Evolutionary conservation across 2,113 vertebrate genomes (phyloP).

Genomic region (Rhegmatorhina hoffmannsi): DNA sequence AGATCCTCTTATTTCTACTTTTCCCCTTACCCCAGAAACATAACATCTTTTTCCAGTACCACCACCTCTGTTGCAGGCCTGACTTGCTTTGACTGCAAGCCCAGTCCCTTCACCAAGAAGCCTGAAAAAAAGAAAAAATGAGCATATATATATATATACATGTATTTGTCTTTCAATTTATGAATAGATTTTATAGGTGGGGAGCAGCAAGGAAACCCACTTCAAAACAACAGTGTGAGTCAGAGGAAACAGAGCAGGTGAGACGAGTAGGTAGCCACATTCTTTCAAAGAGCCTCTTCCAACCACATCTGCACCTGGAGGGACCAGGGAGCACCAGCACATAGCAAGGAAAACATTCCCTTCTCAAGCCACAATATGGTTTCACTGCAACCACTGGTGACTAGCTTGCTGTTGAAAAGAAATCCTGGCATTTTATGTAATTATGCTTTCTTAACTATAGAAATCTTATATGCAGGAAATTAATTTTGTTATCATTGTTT

Average conservation of each 20-base stretch:
- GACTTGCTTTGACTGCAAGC: neutral
- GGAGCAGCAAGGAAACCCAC: neutral
- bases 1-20: conserved; percentile 15
- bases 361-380: neutral
- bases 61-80: neutral
- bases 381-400: neutral
- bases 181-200: neutral
- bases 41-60: conserved; percentile 11
- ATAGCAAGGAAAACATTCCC: neutral
- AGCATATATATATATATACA: neutral
- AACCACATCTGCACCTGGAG: neutral
- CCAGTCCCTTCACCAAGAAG: neutral
- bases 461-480: neutral
- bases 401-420: neutral
- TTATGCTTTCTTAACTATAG: neutral
- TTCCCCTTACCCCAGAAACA: conserved; percentile 17
- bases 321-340: neutral
- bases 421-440: neutral
- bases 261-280: neutral
- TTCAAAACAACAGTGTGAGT: neutral
- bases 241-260: conserved; percentile 5
- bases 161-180: neutral
- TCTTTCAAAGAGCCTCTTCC: neutral
- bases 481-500: neutral
- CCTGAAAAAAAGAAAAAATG: neutral